These are phyloP conservation scores for Polydesmus complanatus DNA, from an alignment of 2,888 invertebrate species.

Conservation along the genomic window DNA sequence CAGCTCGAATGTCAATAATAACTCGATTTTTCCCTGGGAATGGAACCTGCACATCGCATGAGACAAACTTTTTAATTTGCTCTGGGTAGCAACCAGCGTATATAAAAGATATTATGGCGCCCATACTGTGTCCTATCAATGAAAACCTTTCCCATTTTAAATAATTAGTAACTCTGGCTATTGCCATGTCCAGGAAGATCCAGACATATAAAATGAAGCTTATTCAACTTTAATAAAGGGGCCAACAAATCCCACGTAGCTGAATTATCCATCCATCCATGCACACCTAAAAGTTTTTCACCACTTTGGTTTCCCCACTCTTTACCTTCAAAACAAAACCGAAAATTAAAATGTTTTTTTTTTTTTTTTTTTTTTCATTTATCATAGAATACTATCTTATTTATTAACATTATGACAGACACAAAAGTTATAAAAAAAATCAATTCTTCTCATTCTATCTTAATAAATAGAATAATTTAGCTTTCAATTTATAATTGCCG, in stretches of 20 bases:
- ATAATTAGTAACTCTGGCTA: not conserved
- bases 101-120: not conserved
- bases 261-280: slow-evolving; percentile 73
- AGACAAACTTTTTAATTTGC: not conserved
- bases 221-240: slow-evolving; percentile 45
- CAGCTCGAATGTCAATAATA: not conserved
- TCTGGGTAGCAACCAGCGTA: not conserved
- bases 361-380: too few relatives aligned
- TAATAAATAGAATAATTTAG: too few relatives aligned
- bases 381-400: too few relatives aligned
- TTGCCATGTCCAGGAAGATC: slow-evolving; percentile 46
- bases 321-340: slow-evolving; percentile 37
- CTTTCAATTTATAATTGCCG: too few relatives aligned
- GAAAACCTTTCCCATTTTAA: slow-evolving; percentile 35
- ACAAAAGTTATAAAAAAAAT: too few relatives aligned
- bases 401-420: too few relatives aligned
- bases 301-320: slow-evolving; percentile 52
- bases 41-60: not conserved
- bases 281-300: slow-evolving; percentile 53
- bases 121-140: slow-evolving; percentile 43
- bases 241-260: slow-evolving; percentile 55
- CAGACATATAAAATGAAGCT: slow-evolving; percentile 37
- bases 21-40: not conserved
- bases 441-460: too few relatives aligned
- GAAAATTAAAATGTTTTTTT: too few relatives aligned